Evolutionary conservation across 2,888 invertebrate species (phyloP).

Genomic region (Autographa pulchrina): DNA sequence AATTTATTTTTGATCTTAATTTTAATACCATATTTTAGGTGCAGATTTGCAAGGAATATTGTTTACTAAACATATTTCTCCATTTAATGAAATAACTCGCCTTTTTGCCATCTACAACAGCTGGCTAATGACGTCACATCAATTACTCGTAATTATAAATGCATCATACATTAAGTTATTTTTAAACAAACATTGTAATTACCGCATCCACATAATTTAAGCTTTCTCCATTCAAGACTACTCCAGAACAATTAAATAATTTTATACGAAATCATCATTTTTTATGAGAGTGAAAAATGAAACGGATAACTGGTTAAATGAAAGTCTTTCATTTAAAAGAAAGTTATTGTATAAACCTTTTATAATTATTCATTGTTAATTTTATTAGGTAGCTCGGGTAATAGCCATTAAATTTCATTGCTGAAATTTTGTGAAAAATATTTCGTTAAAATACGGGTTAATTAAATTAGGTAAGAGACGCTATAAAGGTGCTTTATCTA

Average conservation of each 20-base stretch:
- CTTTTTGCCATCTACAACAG: neutral
- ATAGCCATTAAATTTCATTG: constrained; percentile 52
- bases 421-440: constrained; percentile 44
- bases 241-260: constrained; percentile 17
- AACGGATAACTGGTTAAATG: constrained; percentile 19
- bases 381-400: constrained; percentile 45
- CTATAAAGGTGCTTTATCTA: constrained; percentile 25
- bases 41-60: no score
- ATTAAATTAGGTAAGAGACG: constrained; percentile 39
- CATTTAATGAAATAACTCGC: neutral
- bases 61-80: no score
- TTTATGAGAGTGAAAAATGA: constrained; percentile 34
- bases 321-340: constrained; percentile 44
- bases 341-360: constrained; percentile 50
- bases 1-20: no score
- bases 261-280: constrained; percentile 30
- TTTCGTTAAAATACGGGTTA: constrained; percentile 39
- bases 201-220: neutral
- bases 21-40: no score
- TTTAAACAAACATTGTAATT: neutral
- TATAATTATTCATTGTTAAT: constrained; percentile 52
- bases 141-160: neutral
- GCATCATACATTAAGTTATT: neutral
- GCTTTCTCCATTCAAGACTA: constrained; percentile 10
- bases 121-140: neutral